Evolutionary conservation across 2,797 vertebrate genomes (phyloP).

Genomic region (Coregonus suidteri): DNA sequence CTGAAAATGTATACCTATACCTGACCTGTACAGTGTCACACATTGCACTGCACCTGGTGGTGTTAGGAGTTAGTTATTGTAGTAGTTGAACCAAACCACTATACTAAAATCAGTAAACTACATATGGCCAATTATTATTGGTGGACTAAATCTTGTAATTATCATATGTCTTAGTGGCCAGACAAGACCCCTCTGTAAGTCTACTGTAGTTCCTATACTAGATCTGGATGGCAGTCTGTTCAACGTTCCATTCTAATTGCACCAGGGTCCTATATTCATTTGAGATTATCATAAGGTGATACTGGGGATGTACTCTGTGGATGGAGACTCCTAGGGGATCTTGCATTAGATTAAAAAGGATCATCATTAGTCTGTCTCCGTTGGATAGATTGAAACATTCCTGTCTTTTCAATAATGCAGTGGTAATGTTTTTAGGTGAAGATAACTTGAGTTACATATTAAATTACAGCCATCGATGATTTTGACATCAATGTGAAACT

Average conservation of each 20-base stretch:
- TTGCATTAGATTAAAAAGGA: too few species aligned
- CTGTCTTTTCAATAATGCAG: too few species aligned
- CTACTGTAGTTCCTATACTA: background rate
- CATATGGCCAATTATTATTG: background rate
- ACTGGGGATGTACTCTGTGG: background rate
- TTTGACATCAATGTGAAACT: too few species aligned
- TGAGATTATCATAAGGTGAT: background rate
- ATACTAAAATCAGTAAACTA: too few species aligned
- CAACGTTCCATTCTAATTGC: background rate
- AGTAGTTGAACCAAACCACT: too few species aligned
- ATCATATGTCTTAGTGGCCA: background rate
- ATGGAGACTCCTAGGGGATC: too few species aligned
- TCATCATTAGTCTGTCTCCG: too few species aligned
- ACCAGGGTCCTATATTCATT: background rate
- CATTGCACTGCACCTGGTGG: background rate
- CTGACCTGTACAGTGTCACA: background rate
- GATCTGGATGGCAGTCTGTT: conserved; percentile 5
- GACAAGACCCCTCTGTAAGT: background rate
- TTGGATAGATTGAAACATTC: too few species aligned
- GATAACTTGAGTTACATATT: too few species aligned
- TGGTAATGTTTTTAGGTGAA: too few species aligned
- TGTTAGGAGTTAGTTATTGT: background rate
- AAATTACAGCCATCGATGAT: too few species aligned
- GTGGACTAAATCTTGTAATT: background rate
- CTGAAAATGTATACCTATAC: background rate